These are phyloP conservation scores for Lampropteryx suffumata DNA, from an alignment of 2,888 invertebrate species.

Conservation along the genomic window DNA sequence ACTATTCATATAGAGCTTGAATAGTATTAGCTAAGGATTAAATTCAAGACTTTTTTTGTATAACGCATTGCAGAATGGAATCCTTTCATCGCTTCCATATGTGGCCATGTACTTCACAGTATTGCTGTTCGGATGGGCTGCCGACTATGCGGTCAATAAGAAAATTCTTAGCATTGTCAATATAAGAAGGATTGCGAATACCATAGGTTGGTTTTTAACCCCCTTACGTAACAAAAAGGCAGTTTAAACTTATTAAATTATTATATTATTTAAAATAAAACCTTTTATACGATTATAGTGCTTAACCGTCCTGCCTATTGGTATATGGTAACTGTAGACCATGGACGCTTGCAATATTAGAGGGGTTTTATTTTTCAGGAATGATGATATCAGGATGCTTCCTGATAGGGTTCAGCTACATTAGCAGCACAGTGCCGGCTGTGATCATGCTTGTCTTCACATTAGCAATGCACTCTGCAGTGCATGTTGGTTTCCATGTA, in stretches of 20 bases:
- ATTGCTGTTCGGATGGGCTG: conserved; percentile 52
- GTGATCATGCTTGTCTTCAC: conserved; percentile 81
- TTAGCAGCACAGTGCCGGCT: conserved; percentile 63
- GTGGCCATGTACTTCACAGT: conserved; percentile 73
- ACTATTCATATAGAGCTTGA: too few species aligned
- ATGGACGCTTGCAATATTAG: too few species aligned
- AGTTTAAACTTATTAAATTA: too few species aligned
- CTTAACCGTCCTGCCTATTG: too few species aligned
- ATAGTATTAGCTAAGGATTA: too few species aligned
- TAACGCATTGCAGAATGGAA: conserved; percentile 62
- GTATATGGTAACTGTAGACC: too few species aligned
- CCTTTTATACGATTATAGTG: too few species aligned
- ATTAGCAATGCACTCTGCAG: conserved; percentile 83
- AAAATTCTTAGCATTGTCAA: conserved; percentile 54
- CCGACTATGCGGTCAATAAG: conserved; percentile 51
- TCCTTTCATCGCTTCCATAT: conserved; percentile 79
- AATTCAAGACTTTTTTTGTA: too few species aligned
- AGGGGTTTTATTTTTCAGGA: conserved; percentile 40
- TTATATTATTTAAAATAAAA: too few species aligned
- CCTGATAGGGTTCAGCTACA: conserved; percentile 74
- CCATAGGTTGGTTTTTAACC: conserved; percentile 60
- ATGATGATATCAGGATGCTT: conserved; percentile 55
- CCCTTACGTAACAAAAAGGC: too few species aligned
- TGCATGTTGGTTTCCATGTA: conserved; percentile 85
- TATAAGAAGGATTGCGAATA: conserved; percentile 63